A percentile compares a stretch with the other conserved stretches of the same genome.
Evolutionary conservation across 2,113 vertebrate species (phyloP).

Genomic region (Pipa parva): DNA sequence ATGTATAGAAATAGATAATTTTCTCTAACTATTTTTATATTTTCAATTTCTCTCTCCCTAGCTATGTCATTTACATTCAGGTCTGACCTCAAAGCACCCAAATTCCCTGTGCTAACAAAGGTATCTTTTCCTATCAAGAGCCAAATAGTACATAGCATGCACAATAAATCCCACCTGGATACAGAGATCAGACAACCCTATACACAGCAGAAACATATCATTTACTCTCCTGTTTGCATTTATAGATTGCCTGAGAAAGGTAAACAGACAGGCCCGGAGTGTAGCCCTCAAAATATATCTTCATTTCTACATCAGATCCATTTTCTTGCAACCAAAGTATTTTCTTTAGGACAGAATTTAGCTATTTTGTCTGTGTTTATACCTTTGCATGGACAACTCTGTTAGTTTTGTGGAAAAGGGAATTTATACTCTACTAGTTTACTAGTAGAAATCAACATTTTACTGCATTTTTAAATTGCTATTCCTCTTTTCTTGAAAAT

Average conservation of each 20-base stretch:
- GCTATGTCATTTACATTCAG: not conserved
- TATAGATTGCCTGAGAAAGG: constrained; percentile 32
- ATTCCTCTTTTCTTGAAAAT: too few species aligned
- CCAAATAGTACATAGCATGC: too few species aligned
- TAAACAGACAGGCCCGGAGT: constrained; percentile 18
- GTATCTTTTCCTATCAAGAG: not conserved
- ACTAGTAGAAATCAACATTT: too few species aligned
- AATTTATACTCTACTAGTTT: too few species aligned
- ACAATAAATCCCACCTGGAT: not conserved
- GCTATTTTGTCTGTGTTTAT: too few species aligned
- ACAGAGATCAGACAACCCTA: not conserved
- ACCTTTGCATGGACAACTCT: too few species aligned
- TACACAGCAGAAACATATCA: not conserved
- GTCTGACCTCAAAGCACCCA: not conserved
- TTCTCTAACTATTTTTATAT: not conserved
- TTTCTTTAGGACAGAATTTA: too few species aligned
- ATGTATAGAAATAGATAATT: not conserved
- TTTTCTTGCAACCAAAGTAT: too few species aligned
- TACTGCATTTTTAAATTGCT: too few species aligned
- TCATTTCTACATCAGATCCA: too few species aligned
- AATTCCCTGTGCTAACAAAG: not conserved
- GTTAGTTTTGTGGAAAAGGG: too few species aligned
- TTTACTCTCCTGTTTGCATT: constrained; percentile 15
- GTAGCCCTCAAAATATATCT: not conserved
- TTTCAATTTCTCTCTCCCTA: not conserved